A percentile compares a stretch with the other conserved stretches of the same genome.
phyloP scores from a whole-genome alignment of 2,113 vertebrate genomes.

The Hemicordylus capensis region DNA sequence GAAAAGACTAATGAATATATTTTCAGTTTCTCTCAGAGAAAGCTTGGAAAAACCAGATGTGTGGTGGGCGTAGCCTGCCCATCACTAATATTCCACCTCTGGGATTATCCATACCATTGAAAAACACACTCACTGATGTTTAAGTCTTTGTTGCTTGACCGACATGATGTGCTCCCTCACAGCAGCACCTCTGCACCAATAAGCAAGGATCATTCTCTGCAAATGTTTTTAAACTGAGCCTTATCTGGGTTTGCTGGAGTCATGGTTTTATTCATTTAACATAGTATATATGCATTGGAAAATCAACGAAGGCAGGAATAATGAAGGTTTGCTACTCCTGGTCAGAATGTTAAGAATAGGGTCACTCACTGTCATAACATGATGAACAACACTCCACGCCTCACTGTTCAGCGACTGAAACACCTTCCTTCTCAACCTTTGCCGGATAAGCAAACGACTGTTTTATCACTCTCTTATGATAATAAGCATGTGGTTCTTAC shows the following conservation, averaged over 20 bases:
- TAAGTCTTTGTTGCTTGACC: accelerated
- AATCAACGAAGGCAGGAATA: constrained; percentile 46
- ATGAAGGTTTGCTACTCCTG: not conserved
- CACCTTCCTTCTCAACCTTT: not conserved
- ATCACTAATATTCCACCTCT: not conserved
- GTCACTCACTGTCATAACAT: constrained; percentile 19
- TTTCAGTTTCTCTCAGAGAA: not conserved
- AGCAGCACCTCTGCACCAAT: not conserved
- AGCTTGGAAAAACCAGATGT: not conserved
- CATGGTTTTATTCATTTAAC: constrained; percentile 45
- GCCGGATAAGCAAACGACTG: not conserved
- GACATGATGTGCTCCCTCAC: not conserved
- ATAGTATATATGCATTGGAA: not conserved
- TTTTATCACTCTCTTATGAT: not conserved
- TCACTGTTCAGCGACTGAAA: not conserved
- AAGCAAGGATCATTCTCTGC: not conserved
- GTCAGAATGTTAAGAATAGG: constrained; percentile 15
- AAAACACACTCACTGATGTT: not conserved
- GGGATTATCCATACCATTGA: not conserved
- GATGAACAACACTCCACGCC: not conserved
- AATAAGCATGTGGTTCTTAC: not conserved
- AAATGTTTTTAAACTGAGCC: not conserved
- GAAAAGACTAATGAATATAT: not conserved
- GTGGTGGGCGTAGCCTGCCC: not conserved
- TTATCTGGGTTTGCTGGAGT: constrained; percentile 33